Evolutionary conservation across 2,888 invertebrate species (phyloP), one percentile per base, ranked within the genome.

Genomic region (Thera obeliscata): DNA sequence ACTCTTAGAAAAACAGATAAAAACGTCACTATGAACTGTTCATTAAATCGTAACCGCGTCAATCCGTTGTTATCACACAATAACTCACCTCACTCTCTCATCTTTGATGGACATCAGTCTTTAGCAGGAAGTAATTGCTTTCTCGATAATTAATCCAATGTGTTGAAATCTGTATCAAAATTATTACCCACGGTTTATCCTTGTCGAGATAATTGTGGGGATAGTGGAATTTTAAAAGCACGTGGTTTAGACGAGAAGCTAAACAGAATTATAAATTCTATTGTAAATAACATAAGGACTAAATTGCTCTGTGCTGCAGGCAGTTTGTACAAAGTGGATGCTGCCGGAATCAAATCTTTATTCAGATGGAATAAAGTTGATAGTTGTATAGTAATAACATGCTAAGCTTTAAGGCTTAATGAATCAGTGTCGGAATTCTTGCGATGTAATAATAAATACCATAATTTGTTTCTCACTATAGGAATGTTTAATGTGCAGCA

Each of bases 161-260:
- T 46, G 54, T 54, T 58, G 58, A 58, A 58, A 64, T 64, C 49
- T 56, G 49, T 41, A 56, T 49, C 38, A 54, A 58, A 64, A 64
- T 64, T 58, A 64, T 57, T 50, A 41, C 38, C 54, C 58, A 58
- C 48, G 46, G 54, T 59, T 58, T 64, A 58, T 59, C 58, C 36
- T 46, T 64, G 58, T 58, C 57, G 43, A 57, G 50, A 43, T 64
- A 56, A 56, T 52, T 62, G 56, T 62, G 11, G 38, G 52, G 52
- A 52, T 33, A 52, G 41, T n/a, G 22, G 54, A 54, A 61, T 54
- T 54, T 61, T 61, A 46, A 55, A 55, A 55, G 43, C 61, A 61
- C 35, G 61, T 61, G 61, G 55, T 36, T 38, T 50, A 1, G 12
- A 33, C n/a, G 12, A n/a, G 41, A 38, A n/a, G 2, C n/a, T 61